phyloP scores from a whole-genome alignment of 2,888 invertebrate genomes.

The Eupithecia insigniata region DNA sequence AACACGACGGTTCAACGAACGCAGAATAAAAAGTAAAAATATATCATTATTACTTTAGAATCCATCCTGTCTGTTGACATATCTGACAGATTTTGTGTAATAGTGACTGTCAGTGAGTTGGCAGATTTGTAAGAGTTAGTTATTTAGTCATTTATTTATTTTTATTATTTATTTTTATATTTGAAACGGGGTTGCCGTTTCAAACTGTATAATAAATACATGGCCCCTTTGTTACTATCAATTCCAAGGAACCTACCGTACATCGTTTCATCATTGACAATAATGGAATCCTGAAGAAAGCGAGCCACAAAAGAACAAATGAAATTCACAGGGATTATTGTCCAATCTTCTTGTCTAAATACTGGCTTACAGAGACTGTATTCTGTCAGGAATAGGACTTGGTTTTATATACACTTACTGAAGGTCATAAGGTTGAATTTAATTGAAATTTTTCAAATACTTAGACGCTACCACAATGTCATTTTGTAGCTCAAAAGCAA shows the following conservation, averaged over 20 bases:
- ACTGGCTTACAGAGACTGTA: slow-evolving; percentile 1
- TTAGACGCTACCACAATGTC: background rate
- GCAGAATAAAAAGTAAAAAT: too few species aligned
- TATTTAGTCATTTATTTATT: too few species aligned
- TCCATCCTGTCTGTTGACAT: too few species aligned
- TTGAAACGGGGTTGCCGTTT: too few species aligned
- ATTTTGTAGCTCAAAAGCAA: background rate
- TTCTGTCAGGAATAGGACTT: background rate
- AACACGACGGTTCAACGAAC: too few species aligned
- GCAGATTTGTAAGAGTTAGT: too few species aligned
- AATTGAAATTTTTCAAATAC: background rate
- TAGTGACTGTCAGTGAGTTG: too few species aligned
- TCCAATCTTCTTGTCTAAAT: slow-evolving; percentile 7
- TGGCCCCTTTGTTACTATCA: background rate
- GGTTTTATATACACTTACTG: background rate
- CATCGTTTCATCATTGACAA: slow-evolving; percentile 1
- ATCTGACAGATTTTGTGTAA: too few species aligned
- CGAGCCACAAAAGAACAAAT: slow-evolving; percentile 3
- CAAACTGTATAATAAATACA: background rate
- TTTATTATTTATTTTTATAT: too few species aligned
- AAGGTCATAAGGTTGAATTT: background rate
- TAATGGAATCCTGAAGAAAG: background rate
- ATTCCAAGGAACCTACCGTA: background rate
- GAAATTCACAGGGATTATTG: slow-evolving; percentile 1
- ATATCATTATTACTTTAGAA: too few species aligned